Percentiles rank a stretch among this genome's conserved stretches.
phyloP scores from a whole-genome alignment of 2,797 vertebrate species.

The Lates japonicus region DNA sequence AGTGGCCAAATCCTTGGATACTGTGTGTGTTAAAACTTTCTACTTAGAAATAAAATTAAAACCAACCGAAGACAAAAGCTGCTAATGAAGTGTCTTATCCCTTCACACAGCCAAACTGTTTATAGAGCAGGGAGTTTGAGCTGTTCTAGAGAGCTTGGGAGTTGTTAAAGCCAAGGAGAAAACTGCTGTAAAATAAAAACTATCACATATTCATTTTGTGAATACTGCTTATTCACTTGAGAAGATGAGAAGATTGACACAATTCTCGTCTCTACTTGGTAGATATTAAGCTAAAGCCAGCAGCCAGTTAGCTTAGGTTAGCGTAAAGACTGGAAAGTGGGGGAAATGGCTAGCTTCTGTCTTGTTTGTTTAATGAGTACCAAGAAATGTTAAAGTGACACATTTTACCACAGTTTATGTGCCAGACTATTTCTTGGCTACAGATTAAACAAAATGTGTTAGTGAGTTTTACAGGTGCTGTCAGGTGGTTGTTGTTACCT shows the following conservation, averaged over 20 bases:
- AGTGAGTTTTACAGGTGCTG: not conserved
- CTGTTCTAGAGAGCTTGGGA: not conserved
- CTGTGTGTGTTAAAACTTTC: not conserved
- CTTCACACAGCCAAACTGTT: constrained; percentile 6
- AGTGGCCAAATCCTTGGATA: not conserved
- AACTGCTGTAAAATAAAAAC: constrained; percentile 7
- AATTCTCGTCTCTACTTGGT: not conserved
- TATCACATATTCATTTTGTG: not conserved
- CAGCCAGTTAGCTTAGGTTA: not conserved
- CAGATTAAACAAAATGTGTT: too few relatives aligned
- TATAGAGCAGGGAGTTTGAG: not conserved
- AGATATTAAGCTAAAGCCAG: not conserved
- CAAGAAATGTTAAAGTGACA: not conserved
- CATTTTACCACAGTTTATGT: not conserved
- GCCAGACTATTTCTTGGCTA: not conserved
- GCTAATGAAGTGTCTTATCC: constrained; percentile 9
- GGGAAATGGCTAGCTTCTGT: too few relatives aligned
- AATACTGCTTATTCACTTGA: not conserved
- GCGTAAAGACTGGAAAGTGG: too few relatives aligned
- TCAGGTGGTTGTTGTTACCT: too few relatives aligned
- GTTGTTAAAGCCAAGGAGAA: constrained; percentile 8
- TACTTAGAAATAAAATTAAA: constrained; percentile 13
- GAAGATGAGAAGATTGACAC: not conserved
- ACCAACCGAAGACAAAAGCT: not conserved
- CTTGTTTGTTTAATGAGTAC: too few relatives aligned